A percentile compares a stretch with the other conserved stretches of the same genome.
These are phyloP conservation scores for Tursiops truncatus DNA, from an alignment of 2,113 vertebrate species.

Conservation along the genomic window DNA sequence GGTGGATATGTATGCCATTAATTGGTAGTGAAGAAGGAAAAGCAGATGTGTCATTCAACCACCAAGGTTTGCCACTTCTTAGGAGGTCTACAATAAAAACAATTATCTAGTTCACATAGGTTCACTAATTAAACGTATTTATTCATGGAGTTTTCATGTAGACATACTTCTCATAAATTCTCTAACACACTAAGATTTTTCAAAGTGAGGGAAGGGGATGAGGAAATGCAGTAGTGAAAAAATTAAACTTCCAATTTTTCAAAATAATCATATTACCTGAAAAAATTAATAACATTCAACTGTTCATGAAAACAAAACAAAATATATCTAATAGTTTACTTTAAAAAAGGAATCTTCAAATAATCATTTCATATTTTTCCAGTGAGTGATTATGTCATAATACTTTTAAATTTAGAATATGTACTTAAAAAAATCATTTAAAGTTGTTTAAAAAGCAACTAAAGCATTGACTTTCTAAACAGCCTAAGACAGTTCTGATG, in stretches of 20 bases:
- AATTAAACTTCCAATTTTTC: not conserved
- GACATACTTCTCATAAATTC: slow-evolving; percentile 12
- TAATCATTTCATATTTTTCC: slow-evolving; percentile 15
- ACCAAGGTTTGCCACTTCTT: slow-evolving; percentile 85
- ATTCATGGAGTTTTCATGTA: slow-evolving; percentile 48
- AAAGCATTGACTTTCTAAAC: slow-evolving; percentile 6
- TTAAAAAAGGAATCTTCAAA: slow-evolving; percentile 20
- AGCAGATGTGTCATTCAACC: slow-evolving; percentile 81
- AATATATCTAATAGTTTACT: not conserved
- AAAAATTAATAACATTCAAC: not conserved
- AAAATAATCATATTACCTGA: slow-evolving; percentile 32
- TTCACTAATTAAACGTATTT: slow-evolving; percentile 62
- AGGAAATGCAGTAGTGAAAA: slow-evolving; percentile 25
- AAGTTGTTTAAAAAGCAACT: slow-evolving; percentile 35
- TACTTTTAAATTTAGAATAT: slow-evolving; percentile 25
- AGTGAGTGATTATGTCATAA: not conserved
- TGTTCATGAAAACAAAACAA: slow-evolving; percentile 29
- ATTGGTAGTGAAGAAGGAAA: slow-evolving; percentile 77
- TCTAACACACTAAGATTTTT: slow-evolving; percentile 35
- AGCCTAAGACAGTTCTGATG: not conserved
- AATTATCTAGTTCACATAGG: slow-evolving; percentile 74
- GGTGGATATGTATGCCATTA: slow-evolving; percentile 79
- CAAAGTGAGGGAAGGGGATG: not conserved
- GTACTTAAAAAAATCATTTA: slow-evolving; percentile 3
- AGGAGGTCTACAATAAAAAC: slow-evolving; percentile 87